Percentiles rank a stretch among this genome's conserved stretches.
These are phyloP conservation scores for Arnoldichthys spilopterus DNA, from an alignment of 2,797 vertebrate species.

Conservation along the genomic window DNA sequence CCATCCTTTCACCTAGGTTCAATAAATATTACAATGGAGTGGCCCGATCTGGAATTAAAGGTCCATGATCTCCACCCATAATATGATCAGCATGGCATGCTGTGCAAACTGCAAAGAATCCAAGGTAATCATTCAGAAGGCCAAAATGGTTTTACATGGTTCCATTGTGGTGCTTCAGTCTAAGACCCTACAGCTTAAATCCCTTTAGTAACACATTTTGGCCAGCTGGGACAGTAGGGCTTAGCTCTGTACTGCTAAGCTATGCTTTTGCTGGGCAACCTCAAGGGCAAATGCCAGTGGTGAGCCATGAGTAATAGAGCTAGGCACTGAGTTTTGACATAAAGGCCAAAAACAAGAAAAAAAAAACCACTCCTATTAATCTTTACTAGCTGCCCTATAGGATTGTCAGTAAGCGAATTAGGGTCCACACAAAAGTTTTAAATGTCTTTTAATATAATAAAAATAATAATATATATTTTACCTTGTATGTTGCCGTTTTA, in stretches of 20 bases:
- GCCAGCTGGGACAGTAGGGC: slow-evolving; percentile 7
- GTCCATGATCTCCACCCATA: background rate
- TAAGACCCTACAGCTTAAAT: background rate
- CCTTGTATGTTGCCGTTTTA: background rate
- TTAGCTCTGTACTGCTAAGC: background rate
- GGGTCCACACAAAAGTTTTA: no score
- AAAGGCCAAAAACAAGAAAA: background rate
- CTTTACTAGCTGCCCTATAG: background rate
- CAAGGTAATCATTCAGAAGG: background rate
- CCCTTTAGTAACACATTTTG: slow-evolving; percentile 30
- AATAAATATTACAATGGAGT: background rate
- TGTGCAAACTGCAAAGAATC: background rate
- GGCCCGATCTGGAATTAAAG: background rate
- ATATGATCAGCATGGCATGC: background rate
- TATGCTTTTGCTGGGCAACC: slow-evolving; percentile 2
- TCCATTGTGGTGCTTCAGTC: background rate
- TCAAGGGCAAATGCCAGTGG: slow-evolving; percentile 20
- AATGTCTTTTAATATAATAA: no score
- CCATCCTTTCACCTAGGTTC: background rate
- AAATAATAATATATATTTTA: no score
- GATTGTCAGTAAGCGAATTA: no score
- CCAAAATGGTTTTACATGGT: slow-evolving; percentile 9
- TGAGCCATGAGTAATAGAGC: background rate
- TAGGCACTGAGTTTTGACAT: background rate
- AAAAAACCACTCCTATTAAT: background rate